Evolutionary conservation across 2,113 vertebrate species (phyloP).

Genomic region (Oryzias javanicus): DNA sequence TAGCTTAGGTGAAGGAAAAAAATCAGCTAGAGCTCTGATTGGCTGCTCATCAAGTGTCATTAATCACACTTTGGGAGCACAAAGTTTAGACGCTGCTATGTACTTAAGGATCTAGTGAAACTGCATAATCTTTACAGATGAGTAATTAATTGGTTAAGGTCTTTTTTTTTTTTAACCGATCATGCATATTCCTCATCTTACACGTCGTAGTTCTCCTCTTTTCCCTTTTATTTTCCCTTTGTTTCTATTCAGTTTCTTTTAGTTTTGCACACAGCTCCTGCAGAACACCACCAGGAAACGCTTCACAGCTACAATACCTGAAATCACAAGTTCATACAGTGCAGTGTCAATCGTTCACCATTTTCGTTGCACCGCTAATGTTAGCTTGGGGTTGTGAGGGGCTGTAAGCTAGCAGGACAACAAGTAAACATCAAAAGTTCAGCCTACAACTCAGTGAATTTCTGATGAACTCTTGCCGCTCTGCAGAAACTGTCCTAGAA

Average conservation of each 20-base stretch:
- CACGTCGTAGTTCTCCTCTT: too few relatives aligned
- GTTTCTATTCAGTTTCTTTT: too few relatives aligned
- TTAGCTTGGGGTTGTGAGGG: too few relatives aligned
- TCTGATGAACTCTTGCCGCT: too few relatives aligned
- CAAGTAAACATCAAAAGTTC: too few relatives aligned
- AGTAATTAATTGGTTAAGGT: background rate
- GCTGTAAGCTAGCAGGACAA: too few relatives aligned
- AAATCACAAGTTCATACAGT: conserved; percentile 29
- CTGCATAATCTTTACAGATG: conserved; percentile 19
- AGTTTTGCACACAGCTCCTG: background rate
- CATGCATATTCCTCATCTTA: too few relatives aligned
- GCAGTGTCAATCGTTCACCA: background rate
- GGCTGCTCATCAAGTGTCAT: conserved; percentile 50
- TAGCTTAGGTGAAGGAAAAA: conserved; percentile 17
- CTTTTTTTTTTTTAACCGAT: too few relatives aligned
- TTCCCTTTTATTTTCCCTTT: too few relatives aligned
- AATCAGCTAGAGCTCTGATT: conserved; percentile 33
- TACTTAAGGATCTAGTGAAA: conserved; percentile 16
- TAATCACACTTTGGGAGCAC: conserved; percentile 53
- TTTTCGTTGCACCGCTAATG: too few relatives aligned
- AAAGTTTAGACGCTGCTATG: conserved; percentile 32
- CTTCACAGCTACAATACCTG: background rate
- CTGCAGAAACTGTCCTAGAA: too few relatives aligned
- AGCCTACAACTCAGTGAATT: too few relatives aligned
- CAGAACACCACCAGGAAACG: background rate